Evolutionary conservation across 2,113 vertebrate genomes (phyloP).

Genomic region (Chiloscyllium plagiosum): DNA sequence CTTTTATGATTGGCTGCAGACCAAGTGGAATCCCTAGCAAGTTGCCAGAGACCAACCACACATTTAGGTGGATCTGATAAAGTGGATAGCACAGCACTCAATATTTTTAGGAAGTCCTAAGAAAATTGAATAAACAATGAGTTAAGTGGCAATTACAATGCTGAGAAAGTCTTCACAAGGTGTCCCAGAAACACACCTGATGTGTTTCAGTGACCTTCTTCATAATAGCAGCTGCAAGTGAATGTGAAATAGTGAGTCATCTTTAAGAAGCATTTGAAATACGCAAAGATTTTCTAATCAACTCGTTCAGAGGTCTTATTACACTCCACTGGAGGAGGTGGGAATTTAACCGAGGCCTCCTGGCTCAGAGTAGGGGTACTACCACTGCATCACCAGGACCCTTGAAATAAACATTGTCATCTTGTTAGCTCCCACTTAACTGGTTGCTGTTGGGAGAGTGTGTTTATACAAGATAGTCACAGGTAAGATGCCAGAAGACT

Average conservation of each 20-base stretch:
- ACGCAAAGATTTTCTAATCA: too few relatives aligned
- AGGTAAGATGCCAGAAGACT: too few relatives aligned
- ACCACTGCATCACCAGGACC: too few relatives aligned
- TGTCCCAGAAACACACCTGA: not conserved
- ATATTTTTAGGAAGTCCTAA: not conserved
- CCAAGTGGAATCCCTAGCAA: not conserved
- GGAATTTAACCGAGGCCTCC: too few relatives aligned
- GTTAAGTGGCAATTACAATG: not conserved
- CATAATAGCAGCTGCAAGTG: not conserved
- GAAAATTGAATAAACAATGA: not conserved
- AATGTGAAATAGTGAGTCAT: not conserved
- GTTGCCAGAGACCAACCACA: not conserved
- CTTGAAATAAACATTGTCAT: not conserved
- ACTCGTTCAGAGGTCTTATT: too few relatives aligned
- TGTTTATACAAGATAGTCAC: not conserved
- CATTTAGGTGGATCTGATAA: not conserved
- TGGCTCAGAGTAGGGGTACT: too few relatives aligned
- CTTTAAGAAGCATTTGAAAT: not conserved
- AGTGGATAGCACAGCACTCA: not conserved
- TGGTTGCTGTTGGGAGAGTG: not conserved
- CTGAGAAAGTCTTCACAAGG: not conserved
- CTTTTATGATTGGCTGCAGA: not conserved
- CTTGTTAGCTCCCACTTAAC: not conserved
- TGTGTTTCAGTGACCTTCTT: not conserved
- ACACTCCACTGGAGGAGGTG: too few relatives aligned